A percentile compares a stretch with the other conserved stretches of the same genome.
Evolutionary conservation across 30 jellyfish, hydroid and myxozoan species (phyloP).

Genomic region (Chironex yamaguchii): DNA sequence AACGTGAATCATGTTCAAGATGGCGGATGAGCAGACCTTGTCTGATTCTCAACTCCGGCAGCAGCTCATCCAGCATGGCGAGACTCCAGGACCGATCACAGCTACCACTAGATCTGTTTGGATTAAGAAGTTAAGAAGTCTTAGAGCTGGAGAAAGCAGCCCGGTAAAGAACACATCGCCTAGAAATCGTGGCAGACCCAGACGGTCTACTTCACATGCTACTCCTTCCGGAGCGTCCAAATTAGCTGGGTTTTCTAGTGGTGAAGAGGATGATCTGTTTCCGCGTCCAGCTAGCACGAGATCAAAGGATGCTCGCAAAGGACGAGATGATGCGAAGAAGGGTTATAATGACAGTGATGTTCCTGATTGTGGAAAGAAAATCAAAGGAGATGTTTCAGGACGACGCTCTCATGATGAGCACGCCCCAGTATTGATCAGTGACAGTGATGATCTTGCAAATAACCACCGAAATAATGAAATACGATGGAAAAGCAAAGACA

Average conservation of each 20-base stretch:
- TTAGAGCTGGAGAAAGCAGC: constrained; percentile 26
- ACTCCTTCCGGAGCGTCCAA: constrained; percentile 65
- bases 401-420: neutral
- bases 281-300: neutral
- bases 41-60: constrained; percentile 86
- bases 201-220: constrained; percentile 64
- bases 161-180: neutral
- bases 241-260: constrained; percentile 83
- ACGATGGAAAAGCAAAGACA: neutral
- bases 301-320: neutral
- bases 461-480: neutral
- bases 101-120: constrained; percentile 66
- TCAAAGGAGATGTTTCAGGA: neutral
- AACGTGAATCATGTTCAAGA: constrained; percentile 47
- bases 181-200: constrained; percentile 10
- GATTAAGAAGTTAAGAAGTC: constrained; percentile 63
- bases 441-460: neutral
- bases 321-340: constrained; percentile 17
- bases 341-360: neutral
- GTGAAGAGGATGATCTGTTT: constrained; percentile 71
- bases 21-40: constrained; percentile 84
- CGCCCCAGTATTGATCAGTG: neutral
- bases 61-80: constrained; percentile 66
- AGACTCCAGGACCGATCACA: constrained; percentile 84
- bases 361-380: neutral